Base-by-base conservation (phyloP, 2,113 vertebrate genomes). In the Nanorana parkeri region DNA sequence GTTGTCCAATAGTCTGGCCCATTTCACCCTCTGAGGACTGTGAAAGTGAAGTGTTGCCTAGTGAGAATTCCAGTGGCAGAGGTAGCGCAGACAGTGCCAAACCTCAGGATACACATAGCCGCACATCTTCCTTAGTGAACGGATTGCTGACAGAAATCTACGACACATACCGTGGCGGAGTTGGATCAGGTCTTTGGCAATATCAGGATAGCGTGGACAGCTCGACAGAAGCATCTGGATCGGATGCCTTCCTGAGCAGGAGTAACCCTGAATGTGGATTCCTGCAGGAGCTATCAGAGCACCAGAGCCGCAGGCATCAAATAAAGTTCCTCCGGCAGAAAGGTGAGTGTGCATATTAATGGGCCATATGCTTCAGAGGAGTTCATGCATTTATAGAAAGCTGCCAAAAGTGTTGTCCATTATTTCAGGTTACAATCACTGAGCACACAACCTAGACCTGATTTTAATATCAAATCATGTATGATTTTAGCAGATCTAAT, bases 131-230 rank as follows among this genome's bases (percentile, higher is more conserved):
- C 75, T 94, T 99, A 26, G 96, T 99, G 89, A 97, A 96, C 89
- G 93, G 94, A 63, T 88, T 99, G 72, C 88, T 99, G 81, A 96
- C 95, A 41, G 97, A 99, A 89, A 94, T 99, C 0, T 99, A 99
- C 83, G 94, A 96, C 84, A 92, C 94, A 11, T 94, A 83, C 91
- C 0, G 88, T 85, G 29, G 86, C 85, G 28, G 87, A 77, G 17
- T 86, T 51, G 76, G 67, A 0, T 68, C 71, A 77, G 85, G 64
- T 5, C 79, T 85, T 13, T 68, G 6, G 23, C 23, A 83, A 65
- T 90, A 90, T 19, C 85, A 84, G 76, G 95, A 95, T 89, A 96
- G 95, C 86, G 89, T 92, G 85, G 96, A 97, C 89, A 97, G 96
- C 85, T 96, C 96, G 78, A 96, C 96, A 0, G 97, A 99, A 88